A percentile compares a stretch with the other conserved stretches of the same genome.
These are phyloP conservation scores for Ambastaia sidthimunki DNA, from an alignment of 2,797 vertebrate genomes.

Conservation along the genomic window DNA sequence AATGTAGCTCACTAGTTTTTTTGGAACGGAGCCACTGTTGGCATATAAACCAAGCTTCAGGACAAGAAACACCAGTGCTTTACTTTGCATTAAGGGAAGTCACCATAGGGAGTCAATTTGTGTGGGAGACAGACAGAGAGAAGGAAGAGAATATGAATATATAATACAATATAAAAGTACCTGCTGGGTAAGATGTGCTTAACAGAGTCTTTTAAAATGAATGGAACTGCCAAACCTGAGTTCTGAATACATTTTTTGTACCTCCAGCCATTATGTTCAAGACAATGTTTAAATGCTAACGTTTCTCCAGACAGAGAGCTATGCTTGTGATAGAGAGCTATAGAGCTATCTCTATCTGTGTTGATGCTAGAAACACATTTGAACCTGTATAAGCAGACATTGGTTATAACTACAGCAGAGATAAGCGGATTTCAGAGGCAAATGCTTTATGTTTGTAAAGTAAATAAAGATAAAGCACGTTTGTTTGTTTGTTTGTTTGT, in stretches of 20 bases:
- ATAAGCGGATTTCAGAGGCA: conserved; percentile 23
- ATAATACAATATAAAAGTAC: conserved; percentile 46
- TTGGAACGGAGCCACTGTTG: conserved; percentile 21
- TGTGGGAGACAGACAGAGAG: conserved; percentile 33
- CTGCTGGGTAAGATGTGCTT: conserved; percentile 46
- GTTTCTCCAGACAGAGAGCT: background rate
- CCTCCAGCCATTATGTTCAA: conserved; percentile 29
- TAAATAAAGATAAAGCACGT: conserved; percentile 6
- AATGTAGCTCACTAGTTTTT: conserved; percentile 12
- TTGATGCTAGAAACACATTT: background rate
- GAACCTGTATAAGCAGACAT: conserved; percentile 5
- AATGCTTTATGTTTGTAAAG: background rate
- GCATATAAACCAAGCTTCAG: background rate
- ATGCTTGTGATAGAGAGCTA: conserved; percentile 2
- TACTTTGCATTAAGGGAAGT: conserved; percentile 31
- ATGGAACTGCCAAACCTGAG: conserved; percentile 39
- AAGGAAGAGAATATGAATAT: conserved; percentile 40
- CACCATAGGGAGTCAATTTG: conserved; percentile 33
- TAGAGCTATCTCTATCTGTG: conserved; percentile 3
- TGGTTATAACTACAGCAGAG: conserved; percentile 25
- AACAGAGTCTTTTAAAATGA: conserved; percentile 51
- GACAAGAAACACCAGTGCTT: conserved; percentile 6
- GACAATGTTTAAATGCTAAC: conserved; percentile 11
- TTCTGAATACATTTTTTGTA: conserved; percentile 21
- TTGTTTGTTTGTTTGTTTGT: background rate